Percentiles rank a stretch among this genome's conserved stretches.
phyloP scores from a whole-genome alignment of 2,888 invertebrate genomes.

The Camptogramma bilineatum region DNA sequence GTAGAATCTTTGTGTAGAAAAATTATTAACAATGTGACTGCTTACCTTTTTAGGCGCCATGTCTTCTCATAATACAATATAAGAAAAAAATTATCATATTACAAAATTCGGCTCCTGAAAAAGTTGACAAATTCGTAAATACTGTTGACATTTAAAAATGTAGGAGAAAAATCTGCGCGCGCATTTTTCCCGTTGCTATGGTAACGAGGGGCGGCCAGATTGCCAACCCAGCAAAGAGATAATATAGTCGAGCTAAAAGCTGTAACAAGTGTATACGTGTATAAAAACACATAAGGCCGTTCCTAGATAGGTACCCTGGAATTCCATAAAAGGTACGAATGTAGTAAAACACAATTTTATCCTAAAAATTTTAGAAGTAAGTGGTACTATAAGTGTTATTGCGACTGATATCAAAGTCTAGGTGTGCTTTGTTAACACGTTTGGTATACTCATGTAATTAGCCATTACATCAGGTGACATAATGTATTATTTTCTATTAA shows the following conservation, averaged over 20 bases:
- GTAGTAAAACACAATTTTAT: not conserved
- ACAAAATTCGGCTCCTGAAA: conserved; percentile 44
- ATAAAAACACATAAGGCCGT: not conserved
- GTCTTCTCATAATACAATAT: conserved; percentile 34
- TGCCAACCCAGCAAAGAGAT: conserved; percentile 31
- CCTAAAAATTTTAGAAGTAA: not conserved
- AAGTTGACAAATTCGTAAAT: conserved; percentile 67
- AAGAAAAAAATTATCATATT: conserved; percentile 32
- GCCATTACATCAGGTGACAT: not conserved
- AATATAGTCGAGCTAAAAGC: conserved; percentile 25
- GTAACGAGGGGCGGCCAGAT: conserved; percentile 53
- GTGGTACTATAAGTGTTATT: not conserved
- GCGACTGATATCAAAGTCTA: not conserved
- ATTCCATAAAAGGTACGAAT: conserved; percentile 5
- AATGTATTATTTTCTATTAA: not conserved
- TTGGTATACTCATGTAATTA: not conserved
- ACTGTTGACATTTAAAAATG: conserved; percentile 54
- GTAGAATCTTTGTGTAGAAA: conserved; percentile 4
- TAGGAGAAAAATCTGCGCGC: conserved; percentile 66
- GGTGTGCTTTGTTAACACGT: not conserved
- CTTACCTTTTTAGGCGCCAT: conserved; percentile 82
- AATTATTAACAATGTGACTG: not conserved
- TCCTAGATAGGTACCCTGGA: not conserved
- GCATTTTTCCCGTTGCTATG: conserved; percentile 66
- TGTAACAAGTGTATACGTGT: conserved; percentile 19